Base-by-base conservation (phyloP, 2,797 vertebrate genomes). In the Gila robusta region DNA sequence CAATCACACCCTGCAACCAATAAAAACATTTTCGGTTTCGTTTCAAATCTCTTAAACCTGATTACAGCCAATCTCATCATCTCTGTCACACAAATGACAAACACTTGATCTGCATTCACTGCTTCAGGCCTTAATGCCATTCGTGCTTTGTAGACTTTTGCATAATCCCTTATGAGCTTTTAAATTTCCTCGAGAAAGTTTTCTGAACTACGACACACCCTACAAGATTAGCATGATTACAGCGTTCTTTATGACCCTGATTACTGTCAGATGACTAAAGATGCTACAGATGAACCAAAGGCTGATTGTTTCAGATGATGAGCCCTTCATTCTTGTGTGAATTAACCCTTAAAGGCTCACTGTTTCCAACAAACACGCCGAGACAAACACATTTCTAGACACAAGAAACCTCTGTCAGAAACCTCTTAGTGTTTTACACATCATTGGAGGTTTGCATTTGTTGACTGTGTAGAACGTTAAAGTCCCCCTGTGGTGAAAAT, bases 41-140 rank as follows among this genome's bases (percentile, higher is more conserved):
- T 59, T 9, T 59, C 4, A 21, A 21, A 32, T 35, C 28, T 70
- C 19, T 37, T 12, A 23, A 54, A 12, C 16, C 41, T 6, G n/a
- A 4, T 8, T 12, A 28, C 52, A 16, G 2, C 23, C 37, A 47
- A 32, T 26, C 56, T 14, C 52, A 59, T 56, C 21, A 39, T 5
- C 16, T 17, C 52, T 0, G 32, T n/a, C 52, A 39, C 52, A 59
- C 21, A 9, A 1, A 73, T 3, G 44, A 52, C 32, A 37, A 26
- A n/a, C 8, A 5, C 32, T 9, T n/a, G 6, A 79, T 79, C 64
- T 79, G 37, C 77, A 64, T 79, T 44, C n/a, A 19, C 56, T 79
- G 56, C 77, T 28, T n/a, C 54, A 59, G 52, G 76, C 54, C 32
- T n/a, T 6, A 2, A 17, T 7, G 52, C 32, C 3, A 14, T 4